Evolutionary conservation across 53 echinoderm and acorn worm species (phyloP).

Genomic region (Henricia sp.): DNA sequence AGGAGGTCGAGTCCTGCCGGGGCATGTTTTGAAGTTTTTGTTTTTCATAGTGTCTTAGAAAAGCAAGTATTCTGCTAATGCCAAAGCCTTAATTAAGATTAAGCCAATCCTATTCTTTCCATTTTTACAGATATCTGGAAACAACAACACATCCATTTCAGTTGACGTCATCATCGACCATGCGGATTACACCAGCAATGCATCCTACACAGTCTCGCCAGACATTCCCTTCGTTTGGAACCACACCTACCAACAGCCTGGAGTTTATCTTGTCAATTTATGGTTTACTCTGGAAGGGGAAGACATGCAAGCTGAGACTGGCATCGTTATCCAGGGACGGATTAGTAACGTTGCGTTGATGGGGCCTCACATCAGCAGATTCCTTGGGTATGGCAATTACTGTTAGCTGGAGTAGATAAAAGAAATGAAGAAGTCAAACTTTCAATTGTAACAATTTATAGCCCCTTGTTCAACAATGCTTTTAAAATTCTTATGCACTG

Average conservation of each 20-base stretch:
- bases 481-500: no score
- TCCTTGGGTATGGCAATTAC: slow-evolving; percentile 79
- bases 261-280: slow-evolving; percentile 56
- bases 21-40: no score
- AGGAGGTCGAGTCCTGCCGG: no score
- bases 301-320: slow-evolving; percentile 18
- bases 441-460: no score
- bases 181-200: slow-evolving; percentile 19
- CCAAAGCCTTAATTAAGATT: no score
- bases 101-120: no score
- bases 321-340: slow-evolving; percentile 64
- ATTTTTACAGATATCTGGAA: slow-evolving; percentile 10
- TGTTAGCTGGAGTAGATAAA: no score
- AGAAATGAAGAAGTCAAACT: no score
- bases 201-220: background rate
- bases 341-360: slow-evolving; percentile 51
- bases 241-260: slow-evolving; percentile 62
- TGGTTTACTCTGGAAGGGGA: slow-evolving; percentile 14
- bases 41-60: no score
- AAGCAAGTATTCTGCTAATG: no score
- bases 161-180: slow-evolving; percentile 31
- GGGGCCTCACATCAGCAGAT: slow-evolving; percentile 69
- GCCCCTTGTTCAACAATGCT: no score
- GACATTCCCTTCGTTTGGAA: slow-evolving; percentile 57
- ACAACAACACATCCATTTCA: background rate